phyloP scores from a whole-genome alignment of 2,797 vertebrate species.

The Myiotriccus ornatus region DNA sequence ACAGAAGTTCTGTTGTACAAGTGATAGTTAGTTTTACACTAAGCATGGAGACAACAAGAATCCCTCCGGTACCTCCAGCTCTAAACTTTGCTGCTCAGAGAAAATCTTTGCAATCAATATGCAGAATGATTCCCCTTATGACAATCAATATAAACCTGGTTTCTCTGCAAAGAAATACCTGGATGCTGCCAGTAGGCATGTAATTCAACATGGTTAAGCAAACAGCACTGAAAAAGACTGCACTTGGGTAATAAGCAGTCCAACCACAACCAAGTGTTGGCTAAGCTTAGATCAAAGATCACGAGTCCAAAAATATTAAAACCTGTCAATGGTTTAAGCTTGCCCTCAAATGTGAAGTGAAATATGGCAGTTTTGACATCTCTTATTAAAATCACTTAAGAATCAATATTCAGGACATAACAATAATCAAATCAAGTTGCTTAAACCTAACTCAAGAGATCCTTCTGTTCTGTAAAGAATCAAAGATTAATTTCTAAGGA shows the following conservation, averaged over 20 bases:
- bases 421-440: constrained; percentile 39
- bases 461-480: constrained; percentile 19
- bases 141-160: not conserved
- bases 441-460: not conserved
- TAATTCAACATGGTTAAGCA: not conserved
- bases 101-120: constrained; percentile 7
- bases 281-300: not conserved
- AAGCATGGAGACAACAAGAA: not conserved
- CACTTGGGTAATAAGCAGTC: not conserved
- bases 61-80: not conserved
- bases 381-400: constrained; percentile 11
- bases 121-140: not conserved
- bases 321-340: not conserved
- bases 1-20: not conserved
- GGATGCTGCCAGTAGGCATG: not conserved
- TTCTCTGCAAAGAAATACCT: not conserved
- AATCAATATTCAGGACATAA: constrained; percentile 19
- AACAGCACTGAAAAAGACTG: not conserved
- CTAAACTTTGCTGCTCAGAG: not conserved
- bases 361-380: not conserved
- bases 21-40: not conserved
- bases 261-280: not conserved
- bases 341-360: not conserved
- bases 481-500: constrained; percentile 51
- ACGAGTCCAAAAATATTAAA: not conserved